Base-by-base conservation (phyloP, 2,113 vertebrate genomes). In the Anhinga anhinga region DNA sequence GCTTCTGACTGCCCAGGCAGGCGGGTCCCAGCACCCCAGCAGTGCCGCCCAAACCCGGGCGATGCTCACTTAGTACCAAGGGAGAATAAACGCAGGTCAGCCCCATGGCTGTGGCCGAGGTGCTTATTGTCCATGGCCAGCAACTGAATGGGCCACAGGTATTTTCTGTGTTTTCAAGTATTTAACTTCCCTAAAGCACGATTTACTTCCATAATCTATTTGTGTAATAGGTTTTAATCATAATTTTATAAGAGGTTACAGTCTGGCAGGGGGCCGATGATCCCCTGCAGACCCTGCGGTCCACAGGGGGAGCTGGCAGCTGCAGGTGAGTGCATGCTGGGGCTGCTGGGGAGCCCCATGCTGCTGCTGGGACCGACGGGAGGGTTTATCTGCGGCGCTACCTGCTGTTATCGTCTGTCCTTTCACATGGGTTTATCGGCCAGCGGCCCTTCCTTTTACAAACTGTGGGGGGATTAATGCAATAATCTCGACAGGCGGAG, bases 261-360 rank as follows among this genome's bases (percentile, higher is more conserved):
- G 59, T 5, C 5, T 52, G 21, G 62, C 0, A 25, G 52, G 45
- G 53, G 30, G 29, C 16, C 27, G 52, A 6, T 4, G 2, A 47
- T 13, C 20, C 30, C 52, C 14, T 1, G 20, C 34, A 30, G 76
- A 15, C 3, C 58, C n/a, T 0, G 20, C 25, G 7, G 44, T 18
- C 14, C 0, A 1, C 71, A 10, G 56, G 18, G 44, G 59, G 52
- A 42, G 36, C 4, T 20, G 18, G 58, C 32, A 29, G 74, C 21
- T 2, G 2, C 47, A 40, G 72, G 69, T 14, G 38, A 20, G 79
- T 7, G 65, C 1, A 38, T 59, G 59, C 7, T 0, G 18, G 65
- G 65, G 61, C 55, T 53, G 61, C 65, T 5, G 0, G 2, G 47
- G 44, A 62, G 8, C 81, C 58, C 65, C 3, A 5, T 2, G 13